These are phyloP conservation scores for Harpagoxenus sublaevis DNA, from an alignment of 2,888 invertebrate species.

Conservation along the genomic window DNA sequence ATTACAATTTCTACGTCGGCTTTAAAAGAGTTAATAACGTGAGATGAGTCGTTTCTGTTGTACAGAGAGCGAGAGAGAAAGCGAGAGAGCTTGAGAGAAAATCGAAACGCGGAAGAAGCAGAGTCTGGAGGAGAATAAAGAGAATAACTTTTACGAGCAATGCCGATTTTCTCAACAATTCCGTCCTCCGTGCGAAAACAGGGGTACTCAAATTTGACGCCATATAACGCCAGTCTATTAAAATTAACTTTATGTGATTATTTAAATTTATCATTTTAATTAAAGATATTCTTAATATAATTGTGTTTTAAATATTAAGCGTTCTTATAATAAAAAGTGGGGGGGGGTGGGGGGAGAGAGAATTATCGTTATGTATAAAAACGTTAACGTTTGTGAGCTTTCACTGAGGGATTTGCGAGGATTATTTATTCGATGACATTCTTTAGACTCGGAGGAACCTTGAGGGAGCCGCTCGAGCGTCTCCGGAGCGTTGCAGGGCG, in stretches of 20 bases:
- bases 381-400: not conserved
- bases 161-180: constrained; percentile 52
- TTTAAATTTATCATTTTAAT: constrained; percentile 9
- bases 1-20: not conserved
- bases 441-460: not conserved
- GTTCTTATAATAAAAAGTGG: not conserved
- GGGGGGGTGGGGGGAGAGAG: too few species aligned
- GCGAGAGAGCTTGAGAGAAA: constrained; percentile 4
- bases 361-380: not conserved
- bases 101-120: constrained; percentile 18
- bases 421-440: not conserved
- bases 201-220: constrained; percentile 2
- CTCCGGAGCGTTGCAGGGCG: not conserved
- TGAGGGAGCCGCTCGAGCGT: not conserved
- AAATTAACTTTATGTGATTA: not conserved
- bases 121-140: not conserved
- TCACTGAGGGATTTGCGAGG: not conserved
- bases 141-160: constrained; percentile 41
- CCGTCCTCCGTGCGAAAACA: constrained; percentile 58
- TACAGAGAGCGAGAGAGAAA: constrained; percentile 1
- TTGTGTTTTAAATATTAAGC: not conserved
- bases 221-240: not conserved
- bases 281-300: not conserved
- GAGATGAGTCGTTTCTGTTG: constrained; percentile 15
- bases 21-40: constrained; percentile 9